Evolutionary conservation across 2,888 invertebrate species (phyloP).

Genomic region (Anthophora plumipes): DNA sequence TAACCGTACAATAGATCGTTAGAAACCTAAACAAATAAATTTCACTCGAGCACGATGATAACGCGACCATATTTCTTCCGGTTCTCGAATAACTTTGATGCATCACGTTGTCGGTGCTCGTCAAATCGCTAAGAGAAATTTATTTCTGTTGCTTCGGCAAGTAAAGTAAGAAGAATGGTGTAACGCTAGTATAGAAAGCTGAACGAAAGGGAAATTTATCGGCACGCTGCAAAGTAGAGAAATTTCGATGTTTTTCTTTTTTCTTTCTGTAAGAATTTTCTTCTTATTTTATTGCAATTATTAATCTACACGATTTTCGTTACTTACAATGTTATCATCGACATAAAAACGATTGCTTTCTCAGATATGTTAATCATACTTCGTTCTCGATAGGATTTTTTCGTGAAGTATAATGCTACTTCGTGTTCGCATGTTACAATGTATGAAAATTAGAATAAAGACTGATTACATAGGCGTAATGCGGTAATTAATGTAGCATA

Average conservation of each 20-base stretch:
- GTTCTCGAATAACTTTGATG: not conserved
- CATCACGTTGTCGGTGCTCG: not conserved
- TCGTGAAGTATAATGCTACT: not conserved
- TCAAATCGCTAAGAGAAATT: not conserved
- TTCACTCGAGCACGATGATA: not conserved
- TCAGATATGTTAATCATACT: too few relatives aligned
- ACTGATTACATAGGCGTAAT: not conserved
- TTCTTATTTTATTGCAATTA: too few relatives aligned
- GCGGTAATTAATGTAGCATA: not conserved
- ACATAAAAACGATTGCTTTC: too few relatives aligned
- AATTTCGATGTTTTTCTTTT: not conserved
- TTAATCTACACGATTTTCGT: too few relatives aligned
- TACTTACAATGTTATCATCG: too few relatives aligned
- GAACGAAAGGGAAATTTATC: not conserved
- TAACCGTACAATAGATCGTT: slow-evolving; percentile 3
- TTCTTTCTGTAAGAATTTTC: too few relatives aligned
- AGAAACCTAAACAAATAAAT: slow-evolving; percentile 2
- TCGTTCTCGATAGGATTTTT: too few relatives aligned
- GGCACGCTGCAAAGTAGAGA: not conserved
- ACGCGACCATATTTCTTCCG: not conserved
- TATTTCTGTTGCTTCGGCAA: not conserved
- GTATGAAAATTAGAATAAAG: not conserved
- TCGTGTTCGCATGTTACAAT: not conserved
- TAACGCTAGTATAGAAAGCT: not conserved
- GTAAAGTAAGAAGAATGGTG: not conserved